Conservation (phyloP, 1,140 invertebrate genomes). For the Lepeophtheirus salmonis region DNA sequence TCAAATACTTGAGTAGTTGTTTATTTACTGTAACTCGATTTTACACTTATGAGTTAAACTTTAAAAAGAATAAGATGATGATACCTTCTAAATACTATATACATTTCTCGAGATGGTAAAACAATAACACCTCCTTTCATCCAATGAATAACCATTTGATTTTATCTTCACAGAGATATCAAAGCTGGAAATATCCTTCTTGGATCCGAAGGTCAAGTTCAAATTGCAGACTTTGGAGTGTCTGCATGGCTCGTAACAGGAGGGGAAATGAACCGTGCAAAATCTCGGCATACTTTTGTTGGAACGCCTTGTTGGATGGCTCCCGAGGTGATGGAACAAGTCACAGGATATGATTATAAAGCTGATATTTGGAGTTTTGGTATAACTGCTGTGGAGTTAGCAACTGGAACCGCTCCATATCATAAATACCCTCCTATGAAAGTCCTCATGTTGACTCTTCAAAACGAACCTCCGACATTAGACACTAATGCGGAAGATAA, state of each 20-base stretch:
- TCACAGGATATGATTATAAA: slow-evolving; percentile 96
- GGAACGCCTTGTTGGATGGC: slow-evolving; percentile 92
- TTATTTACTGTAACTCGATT: too few relatives aligned
- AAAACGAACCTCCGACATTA: slow-evolving; percentile 91
- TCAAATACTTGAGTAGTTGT: too few relatives aligned
- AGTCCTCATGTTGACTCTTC: slow-evolving; percentile 84
- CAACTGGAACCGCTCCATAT: slow-evolving; percentile 93
- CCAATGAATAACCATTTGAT: neutral
- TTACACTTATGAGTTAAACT: too few relatives aligned
- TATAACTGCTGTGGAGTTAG: slow-evolving; percentile 96
- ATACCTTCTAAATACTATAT: too few relatives aligned
- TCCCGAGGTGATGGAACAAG: slow-evolving; percentile 98
- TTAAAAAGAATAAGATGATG: too few relatives aligned
- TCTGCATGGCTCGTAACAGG: slow-evolving; percentile 80
- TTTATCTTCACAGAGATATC: slow-evolving; percentile 4
- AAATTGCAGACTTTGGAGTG: slow-evolving; percentile 89
- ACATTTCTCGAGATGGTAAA: too few relatives aligned
- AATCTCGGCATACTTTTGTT: slow-evolving; percentile 44
- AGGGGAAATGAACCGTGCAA: slow-evolving; percentile 55
- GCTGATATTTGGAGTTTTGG: slow-evolving; percentile 99
- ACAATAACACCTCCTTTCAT: too few relatives aligned
- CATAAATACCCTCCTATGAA: slow-evolving; percentile 99
- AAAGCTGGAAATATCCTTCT: slow-evolving; percentile 92
- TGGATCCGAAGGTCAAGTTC: slow-evolving; percentile 92
- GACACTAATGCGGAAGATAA: slow-evolving; percentile 89